Evolutionary conservation across 2,113 vertebrate genomes (phyloP), one percentile per base, ranked within the genome.

Genomic region (Burhinus oedicnemus): DNA sequence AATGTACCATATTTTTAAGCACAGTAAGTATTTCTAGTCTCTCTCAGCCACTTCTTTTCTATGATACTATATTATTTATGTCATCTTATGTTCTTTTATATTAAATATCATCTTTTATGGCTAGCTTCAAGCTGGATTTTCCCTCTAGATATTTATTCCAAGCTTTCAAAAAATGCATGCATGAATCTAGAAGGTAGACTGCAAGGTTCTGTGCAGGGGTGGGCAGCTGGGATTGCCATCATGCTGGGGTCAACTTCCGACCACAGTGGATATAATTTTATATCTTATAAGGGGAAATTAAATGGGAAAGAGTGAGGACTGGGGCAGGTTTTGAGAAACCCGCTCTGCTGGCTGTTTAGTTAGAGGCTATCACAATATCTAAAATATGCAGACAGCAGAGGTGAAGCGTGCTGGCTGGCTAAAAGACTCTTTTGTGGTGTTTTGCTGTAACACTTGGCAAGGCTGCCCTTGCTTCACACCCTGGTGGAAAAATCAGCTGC

Each of bases 401-500:
- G 60, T 14, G 16, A 77, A 85, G 72, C 6, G 3, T 1, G 6
- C 45, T 20, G 47, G 15, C 74, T 4, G 15, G n/a, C 81, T 87
- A 82, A 90, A 95, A 91, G 61, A 57, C 45, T 60, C 86, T 91
- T 88, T 57, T 89, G 80, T 71, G 61, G 6, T 16, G 54, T 60
- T 87, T 51, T 69, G 36, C 70, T 62, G 20, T 32, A 66, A 45
- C 9, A 17, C 51, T 68, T 62, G 92, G 94, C 66, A 51, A 84
- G 83, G 83, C 32, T 60, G 62, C 52, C 57, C 36, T 78, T 27
- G n/a, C 32, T 90, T 89, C 82, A 58, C 38, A 38, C 44, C 12
- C 83, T 89, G 68, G 12, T 70, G 94, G 94, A 93, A 97, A 94
- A 94, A 64, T 57, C 95, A 87, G 75, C 82, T 77, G 93, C 3